Conservation (phyloP, 1,140 invertebrate genomes). For the Rhyacophila brunnea region DNA sequence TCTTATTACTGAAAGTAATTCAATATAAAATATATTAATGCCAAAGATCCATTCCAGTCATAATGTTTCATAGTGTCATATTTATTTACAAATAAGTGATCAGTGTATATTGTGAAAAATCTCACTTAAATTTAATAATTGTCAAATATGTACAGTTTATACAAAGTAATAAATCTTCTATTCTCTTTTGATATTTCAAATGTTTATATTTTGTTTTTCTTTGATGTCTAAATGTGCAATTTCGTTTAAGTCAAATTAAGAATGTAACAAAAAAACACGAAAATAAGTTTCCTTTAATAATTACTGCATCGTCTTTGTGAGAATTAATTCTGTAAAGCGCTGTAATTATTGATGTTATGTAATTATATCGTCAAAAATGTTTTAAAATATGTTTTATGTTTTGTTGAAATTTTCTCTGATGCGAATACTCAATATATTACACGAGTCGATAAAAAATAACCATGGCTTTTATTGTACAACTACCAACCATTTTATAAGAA, state of each 20-base stretch:
- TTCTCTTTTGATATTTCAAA: too few species aligned
- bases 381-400: conserved; percentile 26
- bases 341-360: conserved; percentile 32
- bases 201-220: conserved; percentile 13
- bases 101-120: not conserved
- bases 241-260: conserved; percentile 27
- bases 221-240: conserved; percentile 34
- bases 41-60: conserved; percentile 27
- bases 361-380: conserved; percentile 22
- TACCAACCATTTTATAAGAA: too few species aligned
- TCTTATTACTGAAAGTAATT: not conserved
- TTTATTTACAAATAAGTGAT: not conserved
- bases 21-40: not conserved
- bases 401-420: conserved; percentile 28
- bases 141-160: too few species aligned
- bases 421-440: conserved; percentile 34
- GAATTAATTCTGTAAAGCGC: conserved; percentile 2
- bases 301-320: not conserved
- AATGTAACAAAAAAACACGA: conserved; percentile 5
- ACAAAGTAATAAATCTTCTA: too few species aligned
- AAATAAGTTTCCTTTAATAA: not conserved
- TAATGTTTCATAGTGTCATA: not conserved
- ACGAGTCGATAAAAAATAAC: conserved; percentile 10
- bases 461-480: not conserved
- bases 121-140: too few species aligned